These are phyloP conservation scores for Salvelinus alpinus DNA, from an alignment of 2,113 vertebrate genomes.

Conservation along the genomic window DNA sequence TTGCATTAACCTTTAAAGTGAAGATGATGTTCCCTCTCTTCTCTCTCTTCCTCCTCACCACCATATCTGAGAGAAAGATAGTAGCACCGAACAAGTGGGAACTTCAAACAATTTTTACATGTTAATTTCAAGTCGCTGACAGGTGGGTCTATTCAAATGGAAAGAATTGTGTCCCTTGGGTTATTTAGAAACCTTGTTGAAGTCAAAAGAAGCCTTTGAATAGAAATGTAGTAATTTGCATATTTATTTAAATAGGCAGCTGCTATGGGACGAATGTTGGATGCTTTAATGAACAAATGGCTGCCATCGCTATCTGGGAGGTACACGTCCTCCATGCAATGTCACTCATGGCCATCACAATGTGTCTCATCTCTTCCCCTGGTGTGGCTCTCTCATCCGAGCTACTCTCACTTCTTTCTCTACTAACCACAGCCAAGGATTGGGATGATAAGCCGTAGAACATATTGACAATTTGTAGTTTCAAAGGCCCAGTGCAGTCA, in stretches of 20 bases:
- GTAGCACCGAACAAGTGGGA: constrained; percentile 11
- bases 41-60: background rate
- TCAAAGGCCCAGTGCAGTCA: too few relatives aligned
- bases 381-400: too few relatives aligned
- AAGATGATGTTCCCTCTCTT: constrained; percentile 9
- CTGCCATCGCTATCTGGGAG: constrained; percentile 44
- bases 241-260: constrained; percentile 71
- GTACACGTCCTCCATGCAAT: constrained; percentile 38
- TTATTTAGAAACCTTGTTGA: constrained; percentile 65
- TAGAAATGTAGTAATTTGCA: constrained; percentile 70
- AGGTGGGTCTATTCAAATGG: constrained; percentile 61
- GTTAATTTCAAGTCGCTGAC: constrained; percentile 60
- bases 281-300: constrained; percentile 61
- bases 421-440: too few relatives aligned
- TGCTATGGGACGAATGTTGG: constrained; percentile 57
- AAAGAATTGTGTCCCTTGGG: constrained; percentile 50
- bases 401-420: too few relatives aligned
- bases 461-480: too few relatives aligned
- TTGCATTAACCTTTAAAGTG: constrained; percentile 46
- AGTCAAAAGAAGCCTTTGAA: constrained; percentile 66
- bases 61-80: background rate
- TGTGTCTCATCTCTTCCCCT: constrained; percentile 43
- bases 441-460: too few relatives aligned
- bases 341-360: constrained; percentile 54
- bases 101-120: constrained; percentile 49